Conservation (phyloP, 2,797 vertebrate species). For the Cossypha polioptera region DNA sequence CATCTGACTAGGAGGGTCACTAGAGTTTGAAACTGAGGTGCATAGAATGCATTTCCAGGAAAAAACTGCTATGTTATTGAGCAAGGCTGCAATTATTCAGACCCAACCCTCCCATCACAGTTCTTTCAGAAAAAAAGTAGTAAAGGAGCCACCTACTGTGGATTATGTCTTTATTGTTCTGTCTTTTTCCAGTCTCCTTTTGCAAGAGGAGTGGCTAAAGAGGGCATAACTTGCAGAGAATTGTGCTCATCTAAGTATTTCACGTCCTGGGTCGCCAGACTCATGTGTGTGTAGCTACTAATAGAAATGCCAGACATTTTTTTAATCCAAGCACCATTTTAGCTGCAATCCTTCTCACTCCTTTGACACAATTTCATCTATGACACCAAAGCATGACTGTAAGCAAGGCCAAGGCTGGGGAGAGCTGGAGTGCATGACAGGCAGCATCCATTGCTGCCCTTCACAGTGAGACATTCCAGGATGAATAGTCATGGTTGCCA, state of each 20-base stretch:
- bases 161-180: not conserved
- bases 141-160: not conserved
- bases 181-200: not conserved
- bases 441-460: accelerated
- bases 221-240: not conserved
- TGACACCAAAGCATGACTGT: not conserved
- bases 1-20: not conserved
- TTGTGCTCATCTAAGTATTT: not conserved
- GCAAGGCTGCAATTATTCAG: not conserved
- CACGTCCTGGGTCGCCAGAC: accelerated
- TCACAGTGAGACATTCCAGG: not conserved
- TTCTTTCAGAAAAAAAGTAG: not conserved
- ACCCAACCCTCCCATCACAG: not conserved
- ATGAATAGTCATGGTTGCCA: not conserved
- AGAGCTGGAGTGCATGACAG: not conserved
- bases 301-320: not conserved
- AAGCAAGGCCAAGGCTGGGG: not conserved
- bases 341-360: not conserved
- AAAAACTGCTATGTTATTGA: not conserved
- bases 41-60: not conserved
- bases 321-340: not conserved
- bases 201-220: not conserved
- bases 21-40: not conserved
- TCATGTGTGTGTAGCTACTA: not conserved
- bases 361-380: not conserved